A percentile compares a stretch with the other conserved stretches of the same genome.
These are phyloP conservation scores for Caenorhabditis latens DNA, from an alignment of 1,140 invertebrate species.

Conservation along the genomic window DNA sequence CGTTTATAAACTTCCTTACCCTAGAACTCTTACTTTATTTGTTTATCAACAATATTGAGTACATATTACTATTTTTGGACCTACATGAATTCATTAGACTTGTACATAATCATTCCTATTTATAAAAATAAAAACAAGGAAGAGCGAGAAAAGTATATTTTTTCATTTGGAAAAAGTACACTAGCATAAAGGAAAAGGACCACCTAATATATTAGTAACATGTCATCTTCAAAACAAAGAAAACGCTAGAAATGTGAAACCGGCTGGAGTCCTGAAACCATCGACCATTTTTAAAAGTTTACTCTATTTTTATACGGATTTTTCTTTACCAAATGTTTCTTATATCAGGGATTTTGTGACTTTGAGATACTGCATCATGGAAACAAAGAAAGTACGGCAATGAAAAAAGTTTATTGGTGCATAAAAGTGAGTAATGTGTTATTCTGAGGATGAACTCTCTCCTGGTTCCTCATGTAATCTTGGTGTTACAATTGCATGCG, in stretches of 20 bases:
- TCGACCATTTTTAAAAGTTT: neutral
- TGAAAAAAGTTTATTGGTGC: conserved; percentile 50
- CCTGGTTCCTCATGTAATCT: conserved; percentile 47
- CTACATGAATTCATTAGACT: neutral
- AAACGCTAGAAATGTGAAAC: conserved; percentile 31
- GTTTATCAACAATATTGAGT: neutral
- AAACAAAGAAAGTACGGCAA: conserved; percentile 5
- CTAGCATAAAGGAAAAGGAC: neutral
- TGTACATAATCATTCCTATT: neutral
- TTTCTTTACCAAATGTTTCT: neutral
- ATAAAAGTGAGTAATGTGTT: conserved; percentile 44
- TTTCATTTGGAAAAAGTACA: neutral
- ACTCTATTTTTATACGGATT: neutral
- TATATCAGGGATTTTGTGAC: neutral
- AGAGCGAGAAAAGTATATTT: neutral
- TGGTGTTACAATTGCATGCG: conserved; percentile 64
- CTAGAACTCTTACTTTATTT: neutral
- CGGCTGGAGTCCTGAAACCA: conserved; percentile 9
- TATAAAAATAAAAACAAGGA: neutral
- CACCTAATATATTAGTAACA: conserved; percentile 22
- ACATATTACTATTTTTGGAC: neutral
- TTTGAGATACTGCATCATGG: neutral
- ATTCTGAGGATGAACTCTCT: conserved; percentile 45
- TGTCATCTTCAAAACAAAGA: conserved; percentile 14
- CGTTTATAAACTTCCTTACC: too few species aligned